Evolutionary conservation across 2,888 invertebrate species (phyloP).

Genomic region (Eupithecia vulgata): DNA sequence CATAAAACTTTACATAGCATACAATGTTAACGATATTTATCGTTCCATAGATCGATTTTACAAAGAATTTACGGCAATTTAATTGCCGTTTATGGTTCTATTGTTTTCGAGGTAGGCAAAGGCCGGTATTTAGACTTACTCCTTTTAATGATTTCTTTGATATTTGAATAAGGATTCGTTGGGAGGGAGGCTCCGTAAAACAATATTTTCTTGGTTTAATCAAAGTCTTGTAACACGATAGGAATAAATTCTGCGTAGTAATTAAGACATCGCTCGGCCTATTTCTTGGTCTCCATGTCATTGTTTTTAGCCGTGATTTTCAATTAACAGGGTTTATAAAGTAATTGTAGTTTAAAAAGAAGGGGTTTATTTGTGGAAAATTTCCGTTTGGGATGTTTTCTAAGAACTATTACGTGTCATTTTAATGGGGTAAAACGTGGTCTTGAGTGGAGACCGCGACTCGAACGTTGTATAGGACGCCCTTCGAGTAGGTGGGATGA

Average conservation of each 20-base stretch:
- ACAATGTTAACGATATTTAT: background rate
- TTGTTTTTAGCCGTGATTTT: conserved; percentile 15
- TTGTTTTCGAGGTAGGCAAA: conserved; percentile 27
- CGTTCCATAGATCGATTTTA: background rate
- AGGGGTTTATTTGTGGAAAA: background rate
- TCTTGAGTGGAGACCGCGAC: no score
- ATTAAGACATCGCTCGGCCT: conserved; percentile 39
- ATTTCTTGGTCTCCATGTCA: conserved; percentile 34
- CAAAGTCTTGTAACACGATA: conserved; percentile 47
- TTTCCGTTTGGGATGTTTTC: background rate
- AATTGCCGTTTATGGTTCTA: background rate
- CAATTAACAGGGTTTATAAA: background rate
- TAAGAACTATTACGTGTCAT: background rate
- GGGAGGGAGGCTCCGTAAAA: conserved; percentile 40
- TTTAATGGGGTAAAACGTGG: no score
- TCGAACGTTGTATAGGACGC: no score
- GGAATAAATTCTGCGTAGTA: conserved; percentile 44
- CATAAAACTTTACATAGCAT: background rate
- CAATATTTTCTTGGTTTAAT: conserved; percentile 50
- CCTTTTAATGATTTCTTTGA: conserved; percentile 59
- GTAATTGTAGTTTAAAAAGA: background rate
- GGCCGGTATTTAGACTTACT: conserved; percentile 46
- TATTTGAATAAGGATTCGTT: conserved; percentile 54
- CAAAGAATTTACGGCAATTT: background rate
- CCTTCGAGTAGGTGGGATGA: no score